Conservation (phyloP, 1,140 invertebrate genomes). For the Drosophila bocqueti region DNA sequence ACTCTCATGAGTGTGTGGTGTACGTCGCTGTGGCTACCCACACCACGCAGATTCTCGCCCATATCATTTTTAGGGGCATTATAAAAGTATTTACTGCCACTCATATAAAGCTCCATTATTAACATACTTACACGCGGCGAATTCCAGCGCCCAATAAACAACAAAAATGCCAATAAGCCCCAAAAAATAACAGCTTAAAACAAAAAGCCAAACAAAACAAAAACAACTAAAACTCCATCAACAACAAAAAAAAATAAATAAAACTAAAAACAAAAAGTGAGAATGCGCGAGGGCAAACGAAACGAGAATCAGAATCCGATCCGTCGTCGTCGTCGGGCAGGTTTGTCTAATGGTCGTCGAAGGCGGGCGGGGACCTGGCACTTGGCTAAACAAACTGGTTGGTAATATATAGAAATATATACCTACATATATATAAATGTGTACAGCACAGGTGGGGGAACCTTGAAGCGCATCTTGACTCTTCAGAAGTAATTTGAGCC, state of each 20-base stretch:
- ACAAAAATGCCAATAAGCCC: constrained; percentile 44
- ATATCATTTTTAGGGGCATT: constrained; percentile 42
- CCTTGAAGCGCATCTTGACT: constrained; percentile 78
- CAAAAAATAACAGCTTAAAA: constrained; percentile 46
- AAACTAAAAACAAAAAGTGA: constrained; percentile 52
- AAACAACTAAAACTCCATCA: constrained; percentile 11
- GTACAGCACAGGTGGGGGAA: constrained; percentile 38
- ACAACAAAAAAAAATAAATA: constrained; percentile 4
- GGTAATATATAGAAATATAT: constrained; percentile 40
- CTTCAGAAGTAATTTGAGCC: constrained; percentile 50
- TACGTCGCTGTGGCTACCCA: constrained; percentile 17
- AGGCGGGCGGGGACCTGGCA: constrained; percentile 29
- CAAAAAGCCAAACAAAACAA: constrained; percentile 16
- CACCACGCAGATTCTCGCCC: constrained; percentile 41
- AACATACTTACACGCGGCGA: constrained; percentile 43
- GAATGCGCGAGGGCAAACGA: constrained; percentile 55
- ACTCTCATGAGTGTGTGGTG: constrained; percentile 9
- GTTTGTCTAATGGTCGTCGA: constrained; percentile 71
- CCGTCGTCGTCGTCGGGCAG: constrained; percentile 39
- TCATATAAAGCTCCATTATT: constrained; percentile 55
- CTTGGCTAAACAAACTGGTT: constrained; percentile 69
- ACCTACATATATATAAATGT: not conserved
- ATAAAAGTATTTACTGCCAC: constrained; percentile 47
- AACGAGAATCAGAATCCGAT: constrained; percentile 67
- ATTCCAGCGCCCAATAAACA: constrained; percentile 37